A percentile compares a stretch with the other conserved stretches of the same genome.
These are phyloP conservation scores for Cydia fagiglandana DNA, from an alignment of 1,140 invertebrate species.

Conservation along the genomic window DNA sequence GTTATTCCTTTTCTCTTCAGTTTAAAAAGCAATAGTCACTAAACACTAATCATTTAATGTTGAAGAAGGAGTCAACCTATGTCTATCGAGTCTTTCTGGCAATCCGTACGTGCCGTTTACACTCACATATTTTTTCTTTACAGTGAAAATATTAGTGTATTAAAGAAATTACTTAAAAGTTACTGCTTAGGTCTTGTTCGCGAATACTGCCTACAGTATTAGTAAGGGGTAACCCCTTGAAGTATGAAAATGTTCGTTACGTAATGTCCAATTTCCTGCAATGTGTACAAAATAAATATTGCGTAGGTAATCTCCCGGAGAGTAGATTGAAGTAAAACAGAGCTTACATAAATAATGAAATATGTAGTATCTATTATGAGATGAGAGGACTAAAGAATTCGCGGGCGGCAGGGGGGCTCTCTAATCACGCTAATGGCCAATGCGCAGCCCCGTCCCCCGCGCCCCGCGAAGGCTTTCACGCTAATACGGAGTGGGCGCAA, in stretches of 20 bases:
- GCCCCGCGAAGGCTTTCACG: conserved; percentile 64
- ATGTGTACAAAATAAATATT: conserved; percentile 52
- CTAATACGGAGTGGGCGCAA: conserved; percentile 68
- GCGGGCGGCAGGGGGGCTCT: conserved; percentile 61
- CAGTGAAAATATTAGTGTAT: too few relatives aligned
- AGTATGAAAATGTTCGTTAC: not conserved
- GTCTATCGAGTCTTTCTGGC: too few relatives aligned
- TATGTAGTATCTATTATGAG: conserved; percentile 74
- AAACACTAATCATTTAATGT: too few relatives aligned
- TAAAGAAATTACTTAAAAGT: not conserved
- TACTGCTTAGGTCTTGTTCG: not conserved
- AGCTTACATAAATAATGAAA: conserved; percentile 78
- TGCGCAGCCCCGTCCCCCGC: conserved; percentile 56
- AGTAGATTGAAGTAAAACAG: conserved; percentile 73
- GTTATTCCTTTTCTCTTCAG: too few relatives aligned
- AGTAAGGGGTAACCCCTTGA: too few relatives aligned
- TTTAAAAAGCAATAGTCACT: too few relatives aligned
- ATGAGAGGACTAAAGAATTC: conserved; percentile 76
- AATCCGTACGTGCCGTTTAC: too few relatives aligned
- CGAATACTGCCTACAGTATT: too few relatives aligned
- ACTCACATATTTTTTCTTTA: too few relatives aligned
- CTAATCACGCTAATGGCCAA: conserved; percentile 78
- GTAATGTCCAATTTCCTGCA: conserved; percentile 4
- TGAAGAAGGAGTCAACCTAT: too few relatives aligned
- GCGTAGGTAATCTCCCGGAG: conserved; percentile 70